A percentile compares a stretch with the other conserved stretches of the same genome.
phyloP scores from a whole-genome alignment of 2,888 invertebrate genomes.

The Mellilla xanthometata region DNA sequence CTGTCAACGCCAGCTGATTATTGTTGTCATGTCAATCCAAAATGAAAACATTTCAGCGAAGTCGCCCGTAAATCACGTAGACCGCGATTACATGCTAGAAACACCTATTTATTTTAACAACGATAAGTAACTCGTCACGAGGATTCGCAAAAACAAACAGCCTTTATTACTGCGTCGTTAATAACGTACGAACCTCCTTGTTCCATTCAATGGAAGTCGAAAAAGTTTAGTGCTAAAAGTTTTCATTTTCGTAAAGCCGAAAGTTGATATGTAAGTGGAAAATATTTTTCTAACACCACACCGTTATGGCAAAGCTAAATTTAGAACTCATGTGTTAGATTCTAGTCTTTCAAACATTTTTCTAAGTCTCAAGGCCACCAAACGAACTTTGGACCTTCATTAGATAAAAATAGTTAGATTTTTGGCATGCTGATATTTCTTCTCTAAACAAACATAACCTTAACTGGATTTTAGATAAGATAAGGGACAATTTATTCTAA shows the following conservation, averaged over 20 bases:
- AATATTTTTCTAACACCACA: neutral
- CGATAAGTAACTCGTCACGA: no score
- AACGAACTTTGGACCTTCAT: constrained; percentile 20
- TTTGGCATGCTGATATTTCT: constrained; percentile 4
- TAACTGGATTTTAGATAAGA: neutral
- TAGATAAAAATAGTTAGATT: constrained; percentile 8
- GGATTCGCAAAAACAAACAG: neutral
- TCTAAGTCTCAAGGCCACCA: constrained; percentile 17
- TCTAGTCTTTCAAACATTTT: neutral
- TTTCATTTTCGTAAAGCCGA: neutral
- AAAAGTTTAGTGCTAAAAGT: no score
- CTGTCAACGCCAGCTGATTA: constrained; percentile 8
- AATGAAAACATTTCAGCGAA: constrained; percentile 5
- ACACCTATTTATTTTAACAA: no score
- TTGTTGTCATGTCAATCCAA: constrained; percentile 12
- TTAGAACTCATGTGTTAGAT: constrained; percentile 14
- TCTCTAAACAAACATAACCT: constrained; percentile 5
- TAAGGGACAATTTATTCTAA: neutral
- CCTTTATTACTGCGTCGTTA: neutral
- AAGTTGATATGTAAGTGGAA: constrained; percentile 14
- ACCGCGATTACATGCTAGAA: neutral
- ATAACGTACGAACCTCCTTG: neutral
- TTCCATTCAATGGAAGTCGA: neutral
- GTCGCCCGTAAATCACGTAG: neutral
- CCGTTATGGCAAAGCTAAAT: constrained; percentile 14